phyloP scores from a whole-genome alignment of 2,113 vertebrate species.

The Psilopogon haemacephalus region DNA sequence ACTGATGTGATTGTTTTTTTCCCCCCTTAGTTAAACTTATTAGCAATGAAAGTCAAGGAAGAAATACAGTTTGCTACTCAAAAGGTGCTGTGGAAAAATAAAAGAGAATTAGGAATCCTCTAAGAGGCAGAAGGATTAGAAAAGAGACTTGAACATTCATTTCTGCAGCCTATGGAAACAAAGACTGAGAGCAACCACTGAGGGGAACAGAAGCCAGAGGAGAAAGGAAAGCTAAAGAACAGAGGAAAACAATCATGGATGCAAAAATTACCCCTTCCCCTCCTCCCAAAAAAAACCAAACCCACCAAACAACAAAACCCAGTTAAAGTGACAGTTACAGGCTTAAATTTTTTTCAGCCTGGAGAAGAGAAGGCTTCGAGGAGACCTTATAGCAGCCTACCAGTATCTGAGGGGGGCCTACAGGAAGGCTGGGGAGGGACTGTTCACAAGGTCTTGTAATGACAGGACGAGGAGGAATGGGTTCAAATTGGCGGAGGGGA shows the following conservation, averaged over 20 bases:
- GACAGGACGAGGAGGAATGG: too few relatives aligned
- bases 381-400: too few relatives aligned
- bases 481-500: too few relatives aligned
- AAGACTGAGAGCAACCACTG: background rate
- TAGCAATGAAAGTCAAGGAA: constrained; percentile 35
- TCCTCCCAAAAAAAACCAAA: background rate
- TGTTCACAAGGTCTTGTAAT: too few relatives aligned
- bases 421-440: too few relatives aligned
- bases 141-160: background rate
- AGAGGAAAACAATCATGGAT: background rate
- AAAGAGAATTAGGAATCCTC: background rate
- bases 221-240: background rate
- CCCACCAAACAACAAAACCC: background rate
- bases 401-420: too few relatives aligned
- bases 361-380: too few relatives aligned
- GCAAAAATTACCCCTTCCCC: background rate
- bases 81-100: constrained; percentile 1
- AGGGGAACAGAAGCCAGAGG: background rate
- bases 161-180: background rate
- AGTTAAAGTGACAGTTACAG: too few relatives aligned
- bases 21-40: constrained; percentile 56
- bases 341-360: too few relatives aligned
- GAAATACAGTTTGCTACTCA: constrained; percentile 16
- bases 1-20: constrained; percentile 53
- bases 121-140: background rate